Evolutionary conservation across 2,113 vertebrate species (phyloP).

Genomic region (Pseudorectes ferrugineus): DNA sequence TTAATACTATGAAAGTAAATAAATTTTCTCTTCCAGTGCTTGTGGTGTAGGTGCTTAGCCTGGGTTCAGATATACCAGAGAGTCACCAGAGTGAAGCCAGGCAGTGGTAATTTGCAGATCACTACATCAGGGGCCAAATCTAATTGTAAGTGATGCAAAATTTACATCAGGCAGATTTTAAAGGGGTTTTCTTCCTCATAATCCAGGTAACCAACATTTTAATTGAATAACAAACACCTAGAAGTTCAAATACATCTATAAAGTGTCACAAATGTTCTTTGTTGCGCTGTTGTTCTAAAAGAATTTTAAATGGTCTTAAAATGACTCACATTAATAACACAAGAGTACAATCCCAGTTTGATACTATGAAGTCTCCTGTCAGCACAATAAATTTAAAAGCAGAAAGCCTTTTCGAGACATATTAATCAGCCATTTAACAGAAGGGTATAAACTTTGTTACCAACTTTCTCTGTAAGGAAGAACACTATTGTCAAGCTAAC

Average conservation of each 20-base stretch:
- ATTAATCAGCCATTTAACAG: rapidly evolving
- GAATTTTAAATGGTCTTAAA: neutral
- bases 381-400: neutral
- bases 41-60: neutral
- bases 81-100: too few relatives aligned
- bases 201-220: neutral
- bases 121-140: neutral
- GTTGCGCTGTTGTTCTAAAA: rapidly evolving
- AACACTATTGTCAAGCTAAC: neutral
- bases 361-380: rapidly evolving
- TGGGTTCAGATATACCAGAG: rapidly evolving
- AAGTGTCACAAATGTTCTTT: neutral
- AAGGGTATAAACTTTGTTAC: rapidly evolving
- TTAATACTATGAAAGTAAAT: neutral
- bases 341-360: too few relatives aligned
- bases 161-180: neutral
- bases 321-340: rapidly evolving
- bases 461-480: rapidly evolving
- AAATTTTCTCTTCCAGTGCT: neutral
- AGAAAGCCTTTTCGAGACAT: rapidly evolving
- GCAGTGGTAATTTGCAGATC: rapidly evolving
- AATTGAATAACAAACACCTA: neutral
- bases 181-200: neutral
- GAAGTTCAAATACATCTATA: neutral
- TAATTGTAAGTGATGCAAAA: neutral